Evolutionary conservation across 2,888 invertebrate species (phyloP).

Genomic region (Keiferia lycopersicella): DNA sequence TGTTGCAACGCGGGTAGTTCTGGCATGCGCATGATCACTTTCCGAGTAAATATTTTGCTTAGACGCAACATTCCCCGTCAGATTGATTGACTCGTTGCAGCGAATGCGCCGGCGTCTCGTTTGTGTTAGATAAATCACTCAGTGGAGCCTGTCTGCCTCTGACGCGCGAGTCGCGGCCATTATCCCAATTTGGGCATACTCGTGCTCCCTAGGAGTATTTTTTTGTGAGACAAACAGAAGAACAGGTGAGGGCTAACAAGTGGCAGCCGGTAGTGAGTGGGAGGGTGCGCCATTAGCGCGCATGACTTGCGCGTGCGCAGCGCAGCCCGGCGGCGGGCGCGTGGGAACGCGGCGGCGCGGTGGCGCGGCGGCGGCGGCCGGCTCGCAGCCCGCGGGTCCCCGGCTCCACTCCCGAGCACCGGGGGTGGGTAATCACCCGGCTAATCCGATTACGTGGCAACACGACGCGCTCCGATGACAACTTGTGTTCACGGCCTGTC

Average conservation of each 20-base stretch:
- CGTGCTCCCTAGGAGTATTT: conserved; percentile 11
- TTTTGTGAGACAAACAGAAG: conserved; percentile 19
- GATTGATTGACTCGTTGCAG: conserved; percentile 14
- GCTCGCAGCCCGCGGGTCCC: background rate
- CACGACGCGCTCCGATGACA: conserved; percentile 21
- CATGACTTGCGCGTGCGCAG: conserved; percentile 33
- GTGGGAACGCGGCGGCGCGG: conserved; percentile 12
- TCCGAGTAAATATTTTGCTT: conserved; percentile 15
- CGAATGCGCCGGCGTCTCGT: background rate
- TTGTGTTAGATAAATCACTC: conserved; percentile 18
- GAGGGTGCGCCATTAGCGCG: conserved; percentile 40
- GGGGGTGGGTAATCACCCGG: conserved; percentile 24
- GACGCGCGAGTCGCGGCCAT: conserved; percentile 3
- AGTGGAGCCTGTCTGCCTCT: background rate
- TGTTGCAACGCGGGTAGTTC: conserved; percentile 5
- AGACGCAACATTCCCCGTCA: conserved; percentile 11
- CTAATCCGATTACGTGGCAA: conserved; percentile 30
- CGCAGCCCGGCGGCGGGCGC: conserved; percentile 1
- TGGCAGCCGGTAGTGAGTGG: conserved; percentile 27
- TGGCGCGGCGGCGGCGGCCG: too few species aligned
- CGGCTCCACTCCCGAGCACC: conserved; percentile 2
- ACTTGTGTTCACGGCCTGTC: conserved; percentile 13
- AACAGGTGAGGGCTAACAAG: conserved; percentile 25
- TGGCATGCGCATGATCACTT: conserved; percentile 13
- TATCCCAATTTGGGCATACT: conserved; percentile 25